Evolutionary conservation across 2,797 vertebrate species (phyloP).

Genomic region (Typhlichthys subterraneus): DNA sequence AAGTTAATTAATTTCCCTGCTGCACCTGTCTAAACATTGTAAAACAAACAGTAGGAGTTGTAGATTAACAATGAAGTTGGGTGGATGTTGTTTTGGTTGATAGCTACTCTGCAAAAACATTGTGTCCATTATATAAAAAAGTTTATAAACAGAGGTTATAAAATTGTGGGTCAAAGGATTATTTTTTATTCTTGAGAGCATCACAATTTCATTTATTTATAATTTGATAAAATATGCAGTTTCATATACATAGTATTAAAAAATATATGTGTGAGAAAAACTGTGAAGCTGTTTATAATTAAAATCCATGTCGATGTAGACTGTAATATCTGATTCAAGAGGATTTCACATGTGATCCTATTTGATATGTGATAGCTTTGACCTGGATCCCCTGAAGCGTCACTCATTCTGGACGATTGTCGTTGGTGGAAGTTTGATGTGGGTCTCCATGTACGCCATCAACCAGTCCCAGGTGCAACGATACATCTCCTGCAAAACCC

Average conservation of each 20-base stretch:
- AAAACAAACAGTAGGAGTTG: too few relatives aligned
- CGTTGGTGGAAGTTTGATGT: slow-evolving; percentile 81
- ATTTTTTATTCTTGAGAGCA: too few relatives aligned
- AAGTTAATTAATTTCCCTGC: neutral
- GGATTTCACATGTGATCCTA: neutral
- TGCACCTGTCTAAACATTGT: neutral
- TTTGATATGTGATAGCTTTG: slow-evolving; percentile 67
- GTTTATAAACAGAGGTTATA: too few relatives aligned
- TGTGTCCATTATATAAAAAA: too few relatives aligned
- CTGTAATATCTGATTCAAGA: neutral
- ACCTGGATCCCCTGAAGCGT: slow-evolving; percentile 78
- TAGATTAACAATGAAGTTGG: too few relatives aligned
- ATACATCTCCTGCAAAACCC: slow-evolving; percentile 80
- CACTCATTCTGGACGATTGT: slow-evolving; percentile 82
- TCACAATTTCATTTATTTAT: too few relatives aligned
- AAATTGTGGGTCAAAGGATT: too few relatives aligned
- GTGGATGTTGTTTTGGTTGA: too few relatives aligned
- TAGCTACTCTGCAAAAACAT: too few relatives aligned
- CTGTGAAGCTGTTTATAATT: neutral
- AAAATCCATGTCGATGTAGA: neutral
- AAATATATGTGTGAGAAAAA: neutral
- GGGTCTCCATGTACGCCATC: slow-evolving; percentile 80
- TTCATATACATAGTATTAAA: too few relatives aligned
- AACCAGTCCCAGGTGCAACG: slow-evolving; percentile 87
- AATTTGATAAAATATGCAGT: too few relatives aligned